Evolutionary conservation across 2,797 vertebrate species (phyloP), one percentile per base, ranked within the genome.

Genomic region (Odontamblyopus rebecca): DNA sequence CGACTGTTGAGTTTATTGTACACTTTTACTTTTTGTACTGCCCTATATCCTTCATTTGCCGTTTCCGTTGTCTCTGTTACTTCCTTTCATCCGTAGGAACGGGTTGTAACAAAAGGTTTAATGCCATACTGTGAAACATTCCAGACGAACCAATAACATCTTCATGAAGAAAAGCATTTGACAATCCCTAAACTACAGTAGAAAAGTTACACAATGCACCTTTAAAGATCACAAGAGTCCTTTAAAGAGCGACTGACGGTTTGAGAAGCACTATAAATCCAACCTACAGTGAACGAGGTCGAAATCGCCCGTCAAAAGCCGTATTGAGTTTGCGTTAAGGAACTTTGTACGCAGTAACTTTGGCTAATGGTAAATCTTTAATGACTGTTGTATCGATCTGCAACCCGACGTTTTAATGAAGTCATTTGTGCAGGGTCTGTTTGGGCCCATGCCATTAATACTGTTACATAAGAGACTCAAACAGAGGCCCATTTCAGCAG

Each of bases 281-380:
- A 62, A n/a, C 6, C 5, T n/a, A 63, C 61, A 44, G 61, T 23
- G 61, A 63, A 63, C 35, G 44, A 15, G 19, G 61, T 38, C 11
- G 32, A 2, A 63, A 6, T 9, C 61, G 13, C 61, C 6, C 23
- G 38, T 8, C 38, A 48, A 30, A 66, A 51, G n/a, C 16, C 3
- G 2, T 44, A 50, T 66, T 50, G 44, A 29, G 7, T 51, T 66
- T 51, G 13, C 29, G 26, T 27, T 27, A 29, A 64, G 64, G 41
- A 50, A 66, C 44, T 29, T 66, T 50, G 15, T 50, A 6, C 26
- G 41, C 44, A 30, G 6, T 51, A 66, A 50, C 64, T 66, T 65
- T 29, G 63, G 38, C 63, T 66, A 51, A 66, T 50, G 44, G 44
- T 30, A 50, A 66, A 66, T 66, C 64, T 30, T 66, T 66, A 66